Evolutionary conservation across 2,888 invertebrate species (phyloP).

Genomic region (Spisula subtruncata): DNA sequence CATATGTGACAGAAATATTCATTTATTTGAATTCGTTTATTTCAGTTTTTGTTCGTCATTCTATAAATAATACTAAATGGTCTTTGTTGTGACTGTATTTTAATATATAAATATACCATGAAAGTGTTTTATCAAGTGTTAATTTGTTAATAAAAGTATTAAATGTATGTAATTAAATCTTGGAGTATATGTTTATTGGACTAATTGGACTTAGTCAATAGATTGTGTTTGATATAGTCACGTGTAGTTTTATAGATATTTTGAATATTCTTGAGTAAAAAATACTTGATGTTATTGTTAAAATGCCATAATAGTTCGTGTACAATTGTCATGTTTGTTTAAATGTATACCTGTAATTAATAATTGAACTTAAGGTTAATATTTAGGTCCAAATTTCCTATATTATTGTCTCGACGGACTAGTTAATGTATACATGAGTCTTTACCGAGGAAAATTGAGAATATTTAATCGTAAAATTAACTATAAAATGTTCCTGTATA

Average conservation of each 20-base stretch:
- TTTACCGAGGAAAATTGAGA: not conserved
- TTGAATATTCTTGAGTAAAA: not conserved
- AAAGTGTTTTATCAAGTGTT: not conserved
- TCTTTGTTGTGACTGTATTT: not conserved
- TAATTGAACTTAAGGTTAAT: not conserved
- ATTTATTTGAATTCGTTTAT: too few species aligned
- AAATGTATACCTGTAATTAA: not conserved
- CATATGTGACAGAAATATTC: too few species aligned
- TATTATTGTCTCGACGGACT: not conserved
- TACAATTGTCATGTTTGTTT: not conserved
- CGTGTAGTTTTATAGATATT: not conserved
- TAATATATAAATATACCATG: not conserved
- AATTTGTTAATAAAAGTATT: not conserved
- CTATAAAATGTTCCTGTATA: too few species aligned
- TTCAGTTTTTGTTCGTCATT: not conserved
- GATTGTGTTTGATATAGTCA: not conserved
- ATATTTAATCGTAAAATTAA: too few species aligned
- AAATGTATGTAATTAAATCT: not conserved
- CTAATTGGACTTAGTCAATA: slow-evolving; percentile 3
- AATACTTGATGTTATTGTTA: not conserved
- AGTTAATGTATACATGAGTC: not conserved
- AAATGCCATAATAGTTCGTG: slow-evolving; percentile 17
- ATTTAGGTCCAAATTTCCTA: not conserved
- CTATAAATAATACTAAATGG: not conserved
- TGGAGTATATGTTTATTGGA: not conserved